Conservation (phyloP, 1,140 invertebrate genomes). For the Colletes latitarsis region DNA sequence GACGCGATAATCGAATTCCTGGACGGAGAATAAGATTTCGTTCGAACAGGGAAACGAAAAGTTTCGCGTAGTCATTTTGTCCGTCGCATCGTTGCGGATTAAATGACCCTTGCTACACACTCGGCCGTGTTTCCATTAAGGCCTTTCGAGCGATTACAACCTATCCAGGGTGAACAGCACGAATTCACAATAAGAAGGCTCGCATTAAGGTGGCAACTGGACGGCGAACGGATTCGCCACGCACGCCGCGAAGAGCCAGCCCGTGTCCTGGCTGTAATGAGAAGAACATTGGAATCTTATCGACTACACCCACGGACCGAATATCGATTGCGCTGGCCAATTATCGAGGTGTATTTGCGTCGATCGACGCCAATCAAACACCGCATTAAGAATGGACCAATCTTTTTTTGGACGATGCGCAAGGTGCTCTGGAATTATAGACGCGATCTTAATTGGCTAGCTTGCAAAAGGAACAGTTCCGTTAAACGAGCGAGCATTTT, state of each 20-base stretch:
- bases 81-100: conserved; percentile 16
- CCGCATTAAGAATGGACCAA: conserved; percentile 48
- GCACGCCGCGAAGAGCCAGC: conserved; percentile 38
- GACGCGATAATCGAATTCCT: not conserved
- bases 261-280: conserved; percentile 52
- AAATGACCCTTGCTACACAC: conserved; percentile 45
- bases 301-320: conserved; percentile 54
- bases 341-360: conserved; percentile 57
- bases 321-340: conserved; percentile 59
- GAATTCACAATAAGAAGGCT: conserved; percentile 59
- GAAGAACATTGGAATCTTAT: conserved; percentile 65
- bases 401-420: not conserved
- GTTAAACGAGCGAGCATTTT: too few relatives aligned
- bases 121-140: conserved; percentile 60
- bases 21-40: not conserved
- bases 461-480: not conserved
- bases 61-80: conserved; percentile 18
- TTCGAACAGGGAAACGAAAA: not conserved
- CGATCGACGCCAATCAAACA: conserved; percentile 32
- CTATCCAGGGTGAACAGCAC: conserved; percentile 51
- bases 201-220: conserved; percentile 56
- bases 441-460: too few relatives aligned
- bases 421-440: too few relatives aligned
- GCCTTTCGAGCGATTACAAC: conserved; percentile 40
- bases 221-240: conserved; percentile 52